Conservation (phyloP, 1,140 invertebrate species). For the Hypothenemus hampei region DNA sequence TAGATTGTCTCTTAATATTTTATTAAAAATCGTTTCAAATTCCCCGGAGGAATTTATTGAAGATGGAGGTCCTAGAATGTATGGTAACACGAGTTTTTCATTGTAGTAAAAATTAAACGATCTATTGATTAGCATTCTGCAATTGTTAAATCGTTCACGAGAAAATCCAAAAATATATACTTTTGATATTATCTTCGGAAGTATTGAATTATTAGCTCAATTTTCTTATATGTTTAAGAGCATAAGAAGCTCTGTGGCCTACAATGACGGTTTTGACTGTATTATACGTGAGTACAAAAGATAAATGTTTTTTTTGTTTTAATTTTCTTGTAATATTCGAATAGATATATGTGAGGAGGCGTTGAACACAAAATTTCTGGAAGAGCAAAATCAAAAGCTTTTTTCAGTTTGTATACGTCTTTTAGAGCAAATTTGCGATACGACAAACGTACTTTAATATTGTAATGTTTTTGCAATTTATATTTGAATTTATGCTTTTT, state of each 20-base stretch:
- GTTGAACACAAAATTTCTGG: background rate
- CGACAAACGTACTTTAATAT: background rate
- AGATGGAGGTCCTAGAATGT: slow-evolving; percentile 19
- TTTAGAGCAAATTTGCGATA: slow-evolving; percentile 1
- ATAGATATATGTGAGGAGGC: background rate
- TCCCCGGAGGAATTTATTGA: slow-evolving; percentile 20
- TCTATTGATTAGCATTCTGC: slow-evolving; percentile 3
- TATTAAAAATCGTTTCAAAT: slow-evolving; percentile 10
- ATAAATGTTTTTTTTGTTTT: background rate
- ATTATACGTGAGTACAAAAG: slow-evolving; percentile 2
- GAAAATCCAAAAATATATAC: background rate
- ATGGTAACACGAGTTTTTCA: background rate
- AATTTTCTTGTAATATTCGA: background rate
- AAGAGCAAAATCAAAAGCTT: background rate
- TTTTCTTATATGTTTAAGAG: slow-evolving; percentile 6
- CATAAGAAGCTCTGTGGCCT: slow-evolving; percentile 8
- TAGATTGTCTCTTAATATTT: slow-evolving; percentile 6
- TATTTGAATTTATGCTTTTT: background rate
- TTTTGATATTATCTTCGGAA: slow-evolving; percentile 7
- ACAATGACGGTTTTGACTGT: slow-evolving; percentile 4
- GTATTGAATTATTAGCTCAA: slow-evolving; percentile 9
- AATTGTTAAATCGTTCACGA: background rate
- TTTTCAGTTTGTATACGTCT: background rate
- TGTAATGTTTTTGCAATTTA: background rate
- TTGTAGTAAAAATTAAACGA: background rate